Percentiles rank a stretch among this genome's conserved stretches.
phyloP scores from a whole-genome alignment of 2,888 invertebrate species.

The Parnassius orleans region DNA sequence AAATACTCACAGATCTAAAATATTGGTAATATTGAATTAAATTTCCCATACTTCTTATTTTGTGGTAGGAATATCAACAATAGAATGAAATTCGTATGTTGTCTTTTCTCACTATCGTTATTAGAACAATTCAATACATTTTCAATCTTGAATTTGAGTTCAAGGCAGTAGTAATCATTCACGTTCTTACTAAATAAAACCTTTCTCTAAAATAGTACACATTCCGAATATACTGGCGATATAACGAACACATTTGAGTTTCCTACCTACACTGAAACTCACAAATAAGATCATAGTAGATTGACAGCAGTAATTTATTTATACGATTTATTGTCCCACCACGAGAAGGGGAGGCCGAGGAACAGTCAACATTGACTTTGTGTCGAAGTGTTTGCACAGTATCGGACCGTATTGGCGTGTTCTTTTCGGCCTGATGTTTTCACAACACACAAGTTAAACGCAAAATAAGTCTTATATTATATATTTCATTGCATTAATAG shows the following conservation, averaged over 20 bases:
- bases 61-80: too few relatives aligned
- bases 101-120: too few relatives aligned
- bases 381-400: constrained; percentile 70
- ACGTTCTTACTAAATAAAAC: too few relatives aligned
- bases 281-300: constrained; percentile 62
- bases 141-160: too few relatives aligned
- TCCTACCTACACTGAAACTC: constrained; percentile 31
- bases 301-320: constrained; percentile 77
- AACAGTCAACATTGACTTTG: constrained; percentile 70
- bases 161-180: too few relatives aligned
- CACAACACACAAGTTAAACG: constrained; percentile 26
- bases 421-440: constrained; percentile 39
- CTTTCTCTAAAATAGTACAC: too few relatives aligned
- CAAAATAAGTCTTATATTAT: constrained; percentile 3
- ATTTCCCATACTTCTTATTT: too few relatives aligned
- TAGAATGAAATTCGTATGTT: too few relatives aligned
- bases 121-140: too few relatives aligned
- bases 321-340: constrained; percentile 67
- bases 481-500: constrained; percentile 7
- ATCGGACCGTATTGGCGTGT: constrained; percentile 45
- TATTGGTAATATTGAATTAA: too few relatives aligned
- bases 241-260: neutral
- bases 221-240: too few relatives aligned
- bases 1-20: too few relatives aligned
- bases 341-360: constrained; percentile 49